These are phyloP conservation scores for Chaetodon trifasciatus DNA, from an alignment of 2,797 vertebrate species.

Conservation along the genomic window DNA sequence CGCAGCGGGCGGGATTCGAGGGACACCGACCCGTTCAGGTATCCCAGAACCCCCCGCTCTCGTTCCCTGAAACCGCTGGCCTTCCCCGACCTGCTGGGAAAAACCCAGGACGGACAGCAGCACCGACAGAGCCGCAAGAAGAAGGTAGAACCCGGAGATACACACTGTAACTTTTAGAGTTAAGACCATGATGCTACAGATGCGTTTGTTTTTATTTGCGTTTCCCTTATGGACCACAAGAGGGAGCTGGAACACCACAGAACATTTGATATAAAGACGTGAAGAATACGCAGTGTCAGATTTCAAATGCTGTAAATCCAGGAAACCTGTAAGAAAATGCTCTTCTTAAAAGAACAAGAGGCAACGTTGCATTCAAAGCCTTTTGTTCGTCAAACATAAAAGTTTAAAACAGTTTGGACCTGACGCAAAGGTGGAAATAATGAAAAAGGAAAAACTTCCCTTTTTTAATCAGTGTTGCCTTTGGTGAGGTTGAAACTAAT, in stretches of 20 bases:
- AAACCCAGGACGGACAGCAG: slow-evolving; percentile 86
- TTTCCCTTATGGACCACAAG: not conserved
- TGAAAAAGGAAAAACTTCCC: no score
- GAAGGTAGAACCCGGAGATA: slow-evolving; percentile 81
- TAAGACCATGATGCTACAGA: not conserved
- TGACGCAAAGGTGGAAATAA: not conserved
- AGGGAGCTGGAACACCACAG: not conserved
- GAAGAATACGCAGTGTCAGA: no score
- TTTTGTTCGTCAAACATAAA: not conserved
- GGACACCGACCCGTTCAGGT: slow-evolving; percentile 92
- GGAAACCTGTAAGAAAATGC: not conserved
- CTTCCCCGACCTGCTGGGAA: slow-evolving; percentile 94
- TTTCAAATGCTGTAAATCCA: no score
- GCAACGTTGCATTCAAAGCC: not conserved
- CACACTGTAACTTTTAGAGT: not conserved
- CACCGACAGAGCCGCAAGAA: slow-evolving; percentile 92
- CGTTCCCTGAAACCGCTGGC: slow-evolving; percentile 94
- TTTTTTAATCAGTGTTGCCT: not conserved
- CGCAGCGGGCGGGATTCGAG: slow-evolving; percentile 92
- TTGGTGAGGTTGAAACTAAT: not conserved
- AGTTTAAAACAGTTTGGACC: not conserved
- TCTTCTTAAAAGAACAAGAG: not conserved
- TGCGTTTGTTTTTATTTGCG: no score
- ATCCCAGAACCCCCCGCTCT: slow-evolving; percentile 93
- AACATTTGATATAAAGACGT: not conserved